Evolutionary conservation across 2,797 vertebrate genomes (phyloP), one percentile per base, ranked within the genome.

Genomic region (Sebastiscus tertius): DNA sequence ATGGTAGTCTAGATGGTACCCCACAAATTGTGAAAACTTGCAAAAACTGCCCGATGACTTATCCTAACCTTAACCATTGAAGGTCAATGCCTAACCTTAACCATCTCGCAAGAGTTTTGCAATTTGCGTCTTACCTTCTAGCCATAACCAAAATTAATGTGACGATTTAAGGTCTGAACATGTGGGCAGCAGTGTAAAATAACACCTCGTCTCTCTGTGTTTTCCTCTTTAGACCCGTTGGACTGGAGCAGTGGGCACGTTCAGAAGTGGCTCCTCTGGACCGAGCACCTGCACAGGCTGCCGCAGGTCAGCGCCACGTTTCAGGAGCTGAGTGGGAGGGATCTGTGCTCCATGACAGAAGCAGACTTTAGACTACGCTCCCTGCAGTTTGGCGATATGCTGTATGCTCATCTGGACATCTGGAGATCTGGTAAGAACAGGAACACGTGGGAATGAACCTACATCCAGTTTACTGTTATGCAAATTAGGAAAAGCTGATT

Each of bases 221-320:
- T 64, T 13, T 11, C 39, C 33, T 39, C 29, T n/a, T 8, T 75
- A 99, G 98, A 99, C 76, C 98, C 98, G 0, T 87, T 90, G 67
- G 96, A 97, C 83, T 99, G 98, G 98, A 97, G 94, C 89, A 94
- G 95, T 1, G 89, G 95, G 16, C 97, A 99, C 0, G 98, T 98
- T 72, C 97, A 99, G 94, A 99, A 99, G 93, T 99, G 98, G 98
- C 95, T 99, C 65, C 93, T 99, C 65, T 99, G 98, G 98, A 98
- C 97, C 0, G 98, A 99, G 77, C 97, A 99, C 91, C 96, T 98
- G 89, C 98, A 99, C 94, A 94, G 96, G 55, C 96, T 99, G 82
- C 97, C 98, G 0, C 96, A 97, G 6, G 94, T 97, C 29, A 97
- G 97, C 76, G 95, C 94, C 4, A 95, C 96, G 78, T 99, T 99